Base-by-base conservation (phyloP, 1,140 invertebrate species). In the Elymnias hypermnestra region DNA sequence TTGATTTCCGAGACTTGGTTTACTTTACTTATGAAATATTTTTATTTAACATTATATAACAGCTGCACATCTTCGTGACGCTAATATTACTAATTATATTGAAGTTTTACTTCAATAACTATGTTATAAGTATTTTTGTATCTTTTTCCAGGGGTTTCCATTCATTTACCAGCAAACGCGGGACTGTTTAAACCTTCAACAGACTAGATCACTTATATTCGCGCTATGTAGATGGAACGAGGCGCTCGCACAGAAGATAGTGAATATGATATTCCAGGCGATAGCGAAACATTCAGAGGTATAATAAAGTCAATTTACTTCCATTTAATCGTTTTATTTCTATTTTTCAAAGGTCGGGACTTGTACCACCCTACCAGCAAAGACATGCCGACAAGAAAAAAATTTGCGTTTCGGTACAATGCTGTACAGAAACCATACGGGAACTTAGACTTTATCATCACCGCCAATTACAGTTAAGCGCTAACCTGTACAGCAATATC, bases 81-180 rank as follows among this genome's bases (percentile, higher is more conserved):
- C 7, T 28, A 9, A 37, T 7, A 29, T 43, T 18, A 10, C 13
- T n/a, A n/a, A n/a, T n/a, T n/a, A n/a, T n/a, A n/a, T n/a, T n/a
- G n/a, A n/a, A n/a, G n/a, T n/a, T n/a, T n/a, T n/a, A n/a, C n/a
- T n/a, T n/a, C n/a, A n/a, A n/a, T n/a, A n/a, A n/a, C n/a, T n/a
- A n/a, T n/a, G n/a, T n/a, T 12, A 7, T 13, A 2, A 12, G 7
- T 25, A 25, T 25, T 25, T 7, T 1, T 1, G 2, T 26, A n/a
- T 8, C 42, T 36, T 48, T 10, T 67, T 53, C 66, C 76, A 94
- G 92, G 94, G 94, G 5, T 97, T 97, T 82, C 94, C 95, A 19
- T 98, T 98, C 83, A 85, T 98, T 12, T 95, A 96, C 77, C 96
- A 97, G 81, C 96, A 98, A 89, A 97, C 97, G 33, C 92, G 95